These are phyloP conservation scores for Xiphophorus hellerii DNA, from an alignment of 2,113 vertebrate genomes.

Conservation along the genomic window DNA sequence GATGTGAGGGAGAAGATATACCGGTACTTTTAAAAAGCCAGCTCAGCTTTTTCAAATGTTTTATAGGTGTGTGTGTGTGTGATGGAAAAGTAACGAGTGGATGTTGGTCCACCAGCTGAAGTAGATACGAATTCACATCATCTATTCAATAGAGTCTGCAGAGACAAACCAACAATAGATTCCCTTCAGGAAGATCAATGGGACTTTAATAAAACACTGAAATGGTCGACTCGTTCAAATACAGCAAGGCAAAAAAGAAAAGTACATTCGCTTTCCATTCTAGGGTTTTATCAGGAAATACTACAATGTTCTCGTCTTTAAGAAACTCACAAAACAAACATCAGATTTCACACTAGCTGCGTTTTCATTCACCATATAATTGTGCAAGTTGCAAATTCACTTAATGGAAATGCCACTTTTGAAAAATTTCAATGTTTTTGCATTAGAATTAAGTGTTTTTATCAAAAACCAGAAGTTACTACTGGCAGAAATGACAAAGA, in stretches of 20 bases:
- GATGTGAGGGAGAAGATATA: background rate
- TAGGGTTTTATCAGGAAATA: background rate
- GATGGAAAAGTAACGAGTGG: no score
- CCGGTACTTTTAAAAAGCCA: constrained; percentile 22
- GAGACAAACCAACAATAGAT: background rate
- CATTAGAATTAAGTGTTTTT: no score
- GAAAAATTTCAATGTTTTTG: no score
- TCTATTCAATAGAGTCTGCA: background rate
- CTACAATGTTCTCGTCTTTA: background rate
- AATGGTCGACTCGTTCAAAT: background rate
- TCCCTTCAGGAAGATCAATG: background rate
- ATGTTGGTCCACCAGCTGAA: no score
- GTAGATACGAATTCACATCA: background rate
- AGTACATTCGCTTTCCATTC: background rate
- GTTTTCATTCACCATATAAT: no score
- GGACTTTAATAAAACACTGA: background rate
- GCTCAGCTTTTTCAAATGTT: constrained; percentile 1
- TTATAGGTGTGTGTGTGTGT: no score
- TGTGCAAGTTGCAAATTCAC: no score
- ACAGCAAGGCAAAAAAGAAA: background rate
- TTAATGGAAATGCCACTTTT: no score
- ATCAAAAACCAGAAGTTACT: no score
- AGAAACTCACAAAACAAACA: background rate
- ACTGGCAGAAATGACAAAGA: no score
- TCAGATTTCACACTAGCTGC: background rate